Evolutionary conservation across 1,140 invertebrate genomes (phyloP), one percentile per base, ranked within the genome.

Genomic region (Ooceraea biroi): DNA sequence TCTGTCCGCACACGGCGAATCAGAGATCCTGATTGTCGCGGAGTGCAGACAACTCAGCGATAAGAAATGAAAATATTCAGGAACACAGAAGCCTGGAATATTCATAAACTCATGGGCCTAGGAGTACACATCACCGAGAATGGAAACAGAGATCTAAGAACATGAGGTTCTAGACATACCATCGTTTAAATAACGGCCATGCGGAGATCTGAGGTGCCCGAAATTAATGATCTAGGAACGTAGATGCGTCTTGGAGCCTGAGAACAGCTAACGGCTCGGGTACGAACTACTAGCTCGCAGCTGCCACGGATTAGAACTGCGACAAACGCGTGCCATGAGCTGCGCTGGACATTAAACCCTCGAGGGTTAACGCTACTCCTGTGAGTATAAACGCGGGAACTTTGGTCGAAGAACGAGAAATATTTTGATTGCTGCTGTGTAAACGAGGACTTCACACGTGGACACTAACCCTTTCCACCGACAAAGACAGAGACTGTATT

Each of bases 401-500:
- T 80, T 80, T 80, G 76, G 65, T 58, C 76, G 76, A 80, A 80
- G 76, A 80, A 80, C 65, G 76, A 71, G 76, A 80, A 80, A 80
- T 80, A 80, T 80, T 80, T 80, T 80, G 76, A 80, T 80, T 80
- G 65, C 76, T 71, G 65, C 76, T 71, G 76, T 80, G 76, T 80
- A 80, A 80, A 80, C 76, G 76, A 80, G 76, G 36, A 80, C 65
- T 80, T 71, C 65, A 80, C 76, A 80, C 76, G 65, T 80, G 76
- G 76, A 80, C 76, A 58, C 50, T 80, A 80, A 69, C 76, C 76
- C 65, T 71, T 69, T 17, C 36, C 50, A 22, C 22, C 76, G 65
- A 80, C 63, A 71, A 44, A 57, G 76, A 68, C 7, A 41, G 25
- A 57, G 65, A 11, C 50, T 46, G 46, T 27, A 30, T 1, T 36